Evolutionary conservation across 2,797 vertebrate genomes (phyloP).

Genomic region (Psittacula derbiana): DNA sequence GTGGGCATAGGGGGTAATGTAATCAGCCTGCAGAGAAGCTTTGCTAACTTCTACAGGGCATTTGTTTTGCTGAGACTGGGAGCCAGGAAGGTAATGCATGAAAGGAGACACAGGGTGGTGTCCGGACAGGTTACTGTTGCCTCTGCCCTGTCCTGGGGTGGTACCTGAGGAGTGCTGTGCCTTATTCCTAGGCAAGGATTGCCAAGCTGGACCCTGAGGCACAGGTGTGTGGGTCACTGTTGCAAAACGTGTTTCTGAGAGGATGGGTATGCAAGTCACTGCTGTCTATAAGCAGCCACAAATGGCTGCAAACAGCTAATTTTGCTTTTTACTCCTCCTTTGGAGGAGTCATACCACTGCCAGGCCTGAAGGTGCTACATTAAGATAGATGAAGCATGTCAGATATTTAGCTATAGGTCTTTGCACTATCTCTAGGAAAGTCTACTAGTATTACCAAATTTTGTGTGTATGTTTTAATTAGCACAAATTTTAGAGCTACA

Average conservation of each 20-base stretch:
- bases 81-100: not conserved
- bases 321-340: not conserved
- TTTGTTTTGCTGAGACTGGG: not conserved
- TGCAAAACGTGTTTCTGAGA: not conserved
- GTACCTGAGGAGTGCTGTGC: too few relatives aligned
- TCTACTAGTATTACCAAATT: not conserved
- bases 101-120: not conserved
- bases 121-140: not conserved
- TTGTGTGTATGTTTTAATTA: not conserved
- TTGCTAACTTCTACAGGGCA: not conserved
- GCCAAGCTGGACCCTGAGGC: not conserved
- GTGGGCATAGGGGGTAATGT: not conserved
- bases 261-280: accelerated
- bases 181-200: not conserved
- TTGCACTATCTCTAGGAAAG: not conserved
- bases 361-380: not conserved
- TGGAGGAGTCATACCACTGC: accelerated
- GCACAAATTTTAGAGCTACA: not conserved
- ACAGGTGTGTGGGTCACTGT: not conserved
- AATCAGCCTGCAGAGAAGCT: not conserved
- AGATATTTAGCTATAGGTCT: not conserved
- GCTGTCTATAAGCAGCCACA: not conserved
- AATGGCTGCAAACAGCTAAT: not conserved
- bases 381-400: not conserved
- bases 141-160: not conserved